Evolutionary conservation across 1,140 invertebrate species (phyloP).

Genomic region (Apis cerana): DNA sequence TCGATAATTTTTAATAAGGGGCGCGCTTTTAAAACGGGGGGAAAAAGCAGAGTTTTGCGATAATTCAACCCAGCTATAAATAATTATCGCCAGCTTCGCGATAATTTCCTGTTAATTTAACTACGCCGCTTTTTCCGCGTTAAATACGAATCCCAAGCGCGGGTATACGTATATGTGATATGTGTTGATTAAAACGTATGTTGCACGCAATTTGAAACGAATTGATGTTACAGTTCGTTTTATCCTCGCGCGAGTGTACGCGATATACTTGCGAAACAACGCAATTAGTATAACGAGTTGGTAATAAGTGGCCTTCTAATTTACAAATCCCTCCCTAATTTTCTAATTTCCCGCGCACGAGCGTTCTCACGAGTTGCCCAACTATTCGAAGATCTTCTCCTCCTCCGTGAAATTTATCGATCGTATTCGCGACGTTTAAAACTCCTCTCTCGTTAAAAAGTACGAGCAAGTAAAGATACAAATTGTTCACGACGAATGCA

Average conservation of each 20-base stretch:
- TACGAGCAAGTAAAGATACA: too few species aligned
- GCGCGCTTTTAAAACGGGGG: conserved; percentile 10
- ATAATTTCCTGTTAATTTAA: conserved; percentile 39
- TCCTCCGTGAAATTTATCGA: too few species aligned
- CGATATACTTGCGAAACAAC: conserved; percentile 1
- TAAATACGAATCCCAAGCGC: conserved; percentile 24
- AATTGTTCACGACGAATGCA: too few species aligned
- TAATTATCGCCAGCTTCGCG: conserved; percentile 22
- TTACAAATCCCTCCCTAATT: conserved; percentile 16
- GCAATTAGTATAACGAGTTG: conserved; percentile 22
- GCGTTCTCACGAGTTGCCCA: neutral
- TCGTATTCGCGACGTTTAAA: too few species aligned
- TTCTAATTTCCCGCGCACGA: neutral
- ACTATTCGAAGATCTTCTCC: neutral
- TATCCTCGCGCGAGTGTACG: conserved; percentile 1
- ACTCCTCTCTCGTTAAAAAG: too few species aligned
- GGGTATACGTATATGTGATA: neutral
- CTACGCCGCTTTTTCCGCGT: conserved; percentile 32
- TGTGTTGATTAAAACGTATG: conserved; percentile 36
- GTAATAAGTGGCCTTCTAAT: neutral
- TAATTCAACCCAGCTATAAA: conserved; percentile 35
- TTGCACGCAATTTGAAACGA: conserved; percentile 23
- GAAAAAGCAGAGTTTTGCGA: neutral
- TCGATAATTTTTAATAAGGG: conserved; percentile 4
- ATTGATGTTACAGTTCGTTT: conserved; percentile 28